These are phyloP conservation scores for Acromyrmex echinatior DNA, from an alignment of 1,140 invertebrate genomes.

Conservation along the genomic window DNA sequence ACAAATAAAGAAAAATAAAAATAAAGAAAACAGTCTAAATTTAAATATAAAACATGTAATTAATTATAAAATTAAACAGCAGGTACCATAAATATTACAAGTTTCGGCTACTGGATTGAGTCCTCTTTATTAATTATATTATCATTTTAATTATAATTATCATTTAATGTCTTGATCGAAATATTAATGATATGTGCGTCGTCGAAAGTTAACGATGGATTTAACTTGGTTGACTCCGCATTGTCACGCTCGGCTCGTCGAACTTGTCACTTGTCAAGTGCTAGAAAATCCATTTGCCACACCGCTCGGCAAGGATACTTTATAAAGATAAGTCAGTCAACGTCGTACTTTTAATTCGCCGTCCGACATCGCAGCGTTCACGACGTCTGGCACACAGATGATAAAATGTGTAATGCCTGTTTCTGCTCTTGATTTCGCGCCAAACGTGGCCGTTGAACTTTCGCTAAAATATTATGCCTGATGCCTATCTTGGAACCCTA, in stretches of 20 bases:
- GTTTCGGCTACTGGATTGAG: no score
- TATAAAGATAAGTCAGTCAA: slow-evolving; percentile 46
- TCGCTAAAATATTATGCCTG: slow-evolving; percentile 33
- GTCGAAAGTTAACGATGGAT: slow-evolving; percentile 27
- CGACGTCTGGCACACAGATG: slow-evolving; percentile 54
- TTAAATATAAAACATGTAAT: no score
- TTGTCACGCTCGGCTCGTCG: not conserved
- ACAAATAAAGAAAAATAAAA: no score
- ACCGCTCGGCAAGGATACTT: not conserved
- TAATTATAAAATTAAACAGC: no score
- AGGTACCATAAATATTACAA: no score
- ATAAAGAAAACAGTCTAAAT: no score
- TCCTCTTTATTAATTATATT: no score
- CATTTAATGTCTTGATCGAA: slow-evolving; percentile 24
- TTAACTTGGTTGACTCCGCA: slow-evolving; percentile 19
- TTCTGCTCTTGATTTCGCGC: slow-evolving; percentile 48
- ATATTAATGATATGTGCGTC: not conserved
- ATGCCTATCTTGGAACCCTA: slow-evolving; percentile 23
- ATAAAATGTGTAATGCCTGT: slow-evolving; percentile 36
- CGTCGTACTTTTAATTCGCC: slow-evolving; percentile 41
- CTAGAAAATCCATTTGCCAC: slow-evolving; percentile 50
- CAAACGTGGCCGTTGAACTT: slow-evolving; percentile 55
- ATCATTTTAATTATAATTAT: not conserved
- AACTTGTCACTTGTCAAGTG: slow-evolving; percentile 41
- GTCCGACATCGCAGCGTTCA: not conserved